Percentiles rank a stretch among this genome's conserved stretches.
These are phyloP conservation scores for Zeuzera pyrina DNA, from an alignment of 2,888 invertebrate species.

Conservation along the genomic window DNA sequence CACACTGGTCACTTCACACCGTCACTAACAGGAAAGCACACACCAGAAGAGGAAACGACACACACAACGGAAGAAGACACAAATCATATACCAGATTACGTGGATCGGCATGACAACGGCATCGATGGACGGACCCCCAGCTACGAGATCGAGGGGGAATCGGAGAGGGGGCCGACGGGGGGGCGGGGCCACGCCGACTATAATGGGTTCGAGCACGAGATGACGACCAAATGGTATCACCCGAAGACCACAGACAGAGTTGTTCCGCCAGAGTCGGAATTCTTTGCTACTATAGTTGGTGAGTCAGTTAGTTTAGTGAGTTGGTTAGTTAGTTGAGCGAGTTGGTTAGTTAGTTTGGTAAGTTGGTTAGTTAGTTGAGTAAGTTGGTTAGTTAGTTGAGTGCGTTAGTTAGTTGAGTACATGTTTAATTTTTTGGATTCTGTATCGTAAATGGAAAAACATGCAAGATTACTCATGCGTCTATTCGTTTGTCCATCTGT, in stretches of 20 bases:
- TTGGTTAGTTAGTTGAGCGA: too few relatives aligned
- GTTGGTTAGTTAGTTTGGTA: too few relatives aligned
- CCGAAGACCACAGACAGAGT: conserved; percentile 62
- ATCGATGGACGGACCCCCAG: conserved; percentile 48
- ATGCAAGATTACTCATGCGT: too few relatives aligned
- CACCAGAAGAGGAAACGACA: conserved; percentile 41
- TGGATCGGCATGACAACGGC: conserved; percentile 40
- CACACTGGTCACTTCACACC: conserved; percentile 51
- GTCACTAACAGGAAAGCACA: conserved; percentile 36
- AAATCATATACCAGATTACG: conserved; percentile 54
- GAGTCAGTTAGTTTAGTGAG: too few relatives aligned
- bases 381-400: too few relatives aligned
- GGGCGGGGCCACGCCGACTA: conserved; percentile 49
- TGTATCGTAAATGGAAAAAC: too few relatives aligned
- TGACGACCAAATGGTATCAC: conserved; percentile 62
- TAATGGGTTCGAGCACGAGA: conserved; percentile 55
- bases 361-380: too few relatives aligned
- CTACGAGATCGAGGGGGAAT: conserved; percentile 26
- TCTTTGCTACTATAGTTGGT: conserved; percentile 66
- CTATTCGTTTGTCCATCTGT: too few relatives aligned
- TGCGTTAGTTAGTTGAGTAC: too few relatives aligned
- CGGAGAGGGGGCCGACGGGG: conserved; percentile 33
- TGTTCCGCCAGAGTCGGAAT: conserved; percentile 61
- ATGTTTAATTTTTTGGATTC: too few relatives aligned
- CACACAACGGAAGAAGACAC: conserved; percentile 67